These are phyloP conservation scores for Sorex araneus DNA, from an alignment of 2,113 vertebrate genomes.

Conservation along the genomic window DNA sequence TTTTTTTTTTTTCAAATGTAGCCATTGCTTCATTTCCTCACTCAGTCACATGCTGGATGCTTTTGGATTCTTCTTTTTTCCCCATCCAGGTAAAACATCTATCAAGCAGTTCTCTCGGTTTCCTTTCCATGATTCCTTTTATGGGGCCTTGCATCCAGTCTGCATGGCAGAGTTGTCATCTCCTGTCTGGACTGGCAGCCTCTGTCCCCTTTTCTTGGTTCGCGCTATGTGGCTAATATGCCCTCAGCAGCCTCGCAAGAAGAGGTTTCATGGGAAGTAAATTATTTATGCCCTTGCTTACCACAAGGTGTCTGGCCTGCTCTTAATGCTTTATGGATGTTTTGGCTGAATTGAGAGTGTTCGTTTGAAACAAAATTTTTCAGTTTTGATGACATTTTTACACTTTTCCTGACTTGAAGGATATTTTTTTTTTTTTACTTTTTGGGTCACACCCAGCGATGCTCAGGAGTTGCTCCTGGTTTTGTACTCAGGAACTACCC, in stretches of 20 bases:
- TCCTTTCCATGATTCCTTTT: neutral
- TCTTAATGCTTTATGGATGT: constrained; percentile 29
- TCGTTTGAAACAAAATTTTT: constrained; percentile 21
- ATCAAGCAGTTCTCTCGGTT: neutral
- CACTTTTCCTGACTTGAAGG: neutral
- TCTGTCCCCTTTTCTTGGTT: constrained; percentile 8
- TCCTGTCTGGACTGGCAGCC: neutral
- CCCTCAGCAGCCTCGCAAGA: constrained; percentile 35
- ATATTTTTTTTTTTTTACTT: too few relatives aligned
- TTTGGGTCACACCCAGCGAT: too few relatives aligned
- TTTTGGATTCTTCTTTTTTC: neutral
- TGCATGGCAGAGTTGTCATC: constrained; percentile 36
- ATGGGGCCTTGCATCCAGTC: neutral
- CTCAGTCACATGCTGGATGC: neutral
- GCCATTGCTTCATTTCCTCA: constrained; percentile 11
- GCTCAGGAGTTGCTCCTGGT: too few relatives aligned
- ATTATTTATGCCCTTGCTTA: neutral
- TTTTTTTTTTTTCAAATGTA: neutral
- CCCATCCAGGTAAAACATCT: neutral
- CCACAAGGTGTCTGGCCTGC: neutral
- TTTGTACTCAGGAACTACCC: too few relatives aligned
- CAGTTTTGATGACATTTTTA: constrained; percentile 11
- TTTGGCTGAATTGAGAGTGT: constrained; percentile 45
- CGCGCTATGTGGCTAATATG: constrained; percentile 21
- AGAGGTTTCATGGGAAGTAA: constrained; percentile 3